Evolutionary conservation across 2,888 invertebrate species (phyloP).

Genomic region (Deladenus siricidicola): DNA sequence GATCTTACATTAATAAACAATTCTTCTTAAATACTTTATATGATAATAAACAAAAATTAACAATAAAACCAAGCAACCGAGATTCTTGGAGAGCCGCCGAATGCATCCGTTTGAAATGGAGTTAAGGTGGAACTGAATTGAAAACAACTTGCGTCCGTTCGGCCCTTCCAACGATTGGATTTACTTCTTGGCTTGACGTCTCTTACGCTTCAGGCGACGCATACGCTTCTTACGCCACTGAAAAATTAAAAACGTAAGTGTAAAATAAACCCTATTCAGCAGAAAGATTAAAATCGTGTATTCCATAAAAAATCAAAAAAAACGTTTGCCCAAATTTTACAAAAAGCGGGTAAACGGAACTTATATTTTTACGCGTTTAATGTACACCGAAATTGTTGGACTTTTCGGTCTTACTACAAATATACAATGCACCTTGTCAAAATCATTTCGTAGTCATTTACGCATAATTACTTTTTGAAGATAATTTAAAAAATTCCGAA

Average conservation of each 20-base stretch:
- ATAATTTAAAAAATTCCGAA: no score
- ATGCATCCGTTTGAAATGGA: background rate
- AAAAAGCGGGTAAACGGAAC: no score
- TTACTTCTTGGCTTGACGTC: slow-evolving; percentile 21
- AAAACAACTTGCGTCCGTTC: background rate
- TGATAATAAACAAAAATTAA: background rate
- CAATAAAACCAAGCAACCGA: background rate
- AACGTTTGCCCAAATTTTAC: no score
- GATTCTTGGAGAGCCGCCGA: background rate
- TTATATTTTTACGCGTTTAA: no score
- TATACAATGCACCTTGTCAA: no score
- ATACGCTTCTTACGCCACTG: slow-evolving; percentile 22
- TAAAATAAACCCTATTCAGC: no score
- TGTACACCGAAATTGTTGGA: no score
- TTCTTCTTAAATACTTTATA: background rate
- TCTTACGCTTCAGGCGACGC: slow-evolving; percentile 22
- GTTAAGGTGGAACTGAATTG: background rate
- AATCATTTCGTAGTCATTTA: no score
- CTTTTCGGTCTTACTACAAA: no score
- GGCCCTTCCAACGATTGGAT: background rate
- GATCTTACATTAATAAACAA: background rate
- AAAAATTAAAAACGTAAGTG: slow-evolving; percentile 1
- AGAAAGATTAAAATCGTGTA: no score
- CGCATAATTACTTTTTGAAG: no score
- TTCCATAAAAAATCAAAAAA: no score